Base-by-base conservation (phyloP, 1,140 invertebrate genomes). In the Rhagoletis zephyria region DNA sequence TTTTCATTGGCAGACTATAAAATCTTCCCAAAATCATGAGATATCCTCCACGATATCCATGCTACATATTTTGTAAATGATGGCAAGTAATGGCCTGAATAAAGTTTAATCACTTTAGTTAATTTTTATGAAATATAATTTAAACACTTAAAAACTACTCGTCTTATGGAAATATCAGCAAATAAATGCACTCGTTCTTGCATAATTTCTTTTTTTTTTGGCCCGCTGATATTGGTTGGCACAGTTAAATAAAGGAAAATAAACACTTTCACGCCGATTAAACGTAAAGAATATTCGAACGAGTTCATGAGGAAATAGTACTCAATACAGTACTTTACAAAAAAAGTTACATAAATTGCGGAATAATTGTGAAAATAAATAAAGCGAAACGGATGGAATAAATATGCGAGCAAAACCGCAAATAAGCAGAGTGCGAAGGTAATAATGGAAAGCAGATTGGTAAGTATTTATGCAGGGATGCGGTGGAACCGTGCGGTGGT, bases 291-390 rank as follows among this genome's bases (percentile, higher is more conserved):
- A 30, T 81, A 19, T 51, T 51, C 74, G 74, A 81, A 30, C n/a
- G 45, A 81, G 45, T 45, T 48, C n/a, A 56, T 59, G 48, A 19
- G 19, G 16, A 81, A 81, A 81, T 30, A 30, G 30, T 81, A 30
- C n/a, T 2, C 74, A 2, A n/a, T 81, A n/a, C n/a, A n/a, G n/a
- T n/a, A n/a, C 30, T 81, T 81, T 30, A 81, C 56, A 9, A 9
- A n/a, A 9, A 30, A 81, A 81, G 59, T 81, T 81, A 30, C 74
- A 81, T 81, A 81, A 81, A 81, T 81, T 81, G 74, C 48, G 4
- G 74, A 81, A 51, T 59, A 56, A 81, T 56, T 51, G 67, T 16
- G 48, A 59, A 56, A 81, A 81, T 81, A 81, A 81, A 81, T 81
- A 81, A 6, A n/a, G 48, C 48, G 19, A 51, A 56, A 19, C 10